phyloP scores from a whole-genome alignment of 2,888 invertebrate genomes.

The Spisula solida region DNA sequence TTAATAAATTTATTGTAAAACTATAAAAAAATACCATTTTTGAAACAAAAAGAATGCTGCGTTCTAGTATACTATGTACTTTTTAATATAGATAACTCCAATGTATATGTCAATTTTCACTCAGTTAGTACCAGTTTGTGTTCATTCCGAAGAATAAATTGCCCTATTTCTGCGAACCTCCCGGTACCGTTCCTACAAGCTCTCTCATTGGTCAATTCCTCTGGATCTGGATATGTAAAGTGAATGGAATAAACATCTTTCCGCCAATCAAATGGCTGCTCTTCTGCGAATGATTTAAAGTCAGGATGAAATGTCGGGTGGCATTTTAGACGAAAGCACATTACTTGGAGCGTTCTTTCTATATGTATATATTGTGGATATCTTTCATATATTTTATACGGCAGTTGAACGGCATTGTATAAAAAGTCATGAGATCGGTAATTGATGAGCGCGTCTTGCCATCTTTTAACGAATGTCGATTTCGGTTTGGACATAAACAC shows the following conservation, averaged over 20 bases:
- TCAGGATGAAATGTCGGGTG: slow-evolving; percentile 83
- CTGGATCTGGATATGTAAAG: slow-evolving; percentile 85
- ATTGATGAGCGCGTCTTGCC: slow-evolving; percentile 75
- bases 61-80: no score
- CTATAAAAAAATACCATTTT: no score
- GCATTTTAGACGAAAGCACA: slow-evolving; percentile 84
- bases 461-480: slow-evolving; percentile 75
- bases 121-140: slow-evolving; percentile 26
- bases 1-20: no score
- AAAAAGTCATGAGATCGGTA: slow-evolving; percentile 76
- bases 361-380: slow-evolving; percentile 82
- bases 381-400: slow-evolving; percentile 82
- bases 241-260: slow-evolving; percentile 84
- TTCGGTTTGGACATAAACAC: slow-evolving; percentile 83
- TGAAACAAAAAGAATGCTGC: no score
- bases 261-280: slow-evolving; percentile 83
- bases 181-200: slow-evolving; percentile 72
- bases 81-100: no score
- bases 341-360: slow-evolving; percentile 83
- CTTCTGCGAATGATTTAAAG: slow-evolving; percentile 78
- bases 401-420: slow-evolving; percentile 78
- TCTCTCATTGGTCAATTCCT: slow-evolving; percentile 75
- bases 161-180: slow-evolving; percentile 83
- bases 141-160: slow-evolving; percentile 76
- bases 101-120: no score